Conservation (phyloP, 2,888 invertebrate species). For the Drosophila colorata region DNA sequence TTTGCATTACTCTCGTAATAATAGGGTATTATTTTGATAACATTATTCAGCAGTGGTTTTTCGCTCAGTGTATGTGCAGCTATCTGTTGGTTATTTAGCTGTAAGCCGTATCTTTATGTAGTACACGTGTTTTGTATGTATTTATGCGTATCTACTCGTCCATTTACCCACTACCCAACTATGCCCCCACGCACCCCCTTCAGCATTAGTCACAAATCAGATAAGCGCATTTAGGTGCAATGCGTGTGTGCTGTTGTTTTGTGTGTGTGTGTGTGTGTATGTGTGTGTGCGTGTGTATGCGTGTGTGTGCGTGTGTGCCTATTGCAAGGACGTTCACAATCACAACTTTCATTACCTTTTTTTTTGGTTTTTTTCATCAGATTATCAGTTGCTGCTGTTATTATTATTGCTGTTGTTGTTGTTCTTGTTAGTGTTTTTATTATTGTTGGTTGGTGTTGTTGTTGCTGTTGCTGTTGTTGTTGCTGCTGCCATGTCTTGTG, state of each 20-base stretch:
- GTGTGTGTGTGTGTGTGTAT: not conserved
- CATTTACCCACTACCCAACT: slow-evolving; percentile 14
- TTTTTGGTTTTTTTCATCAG: slow-evolving; percentile 36
- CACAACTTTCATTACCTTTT: slow-evolving; percentile 62
- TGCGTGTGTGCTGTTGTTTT: not conserved
- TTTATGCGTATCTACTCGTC: slow-evolving; percentile 44
- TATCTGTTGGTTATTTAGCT: slow-evolving; percentile 24
- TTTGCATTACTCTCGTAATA: no score
- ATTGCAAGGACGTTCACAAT: slow-evolving; percentile 69
- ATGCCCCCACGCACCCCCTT: not conserved
- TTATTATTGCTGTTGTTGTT: not conserved
- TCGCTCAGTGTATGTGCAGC: slow-evolving; percentile 33
- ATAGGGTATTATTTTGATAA: no score
- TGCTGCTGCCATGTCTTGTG: slow-evolving; percentile 46
- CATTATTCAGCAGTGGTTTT: not conserved
- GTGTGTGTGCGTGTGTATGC: slow-evolving; percentile 6
- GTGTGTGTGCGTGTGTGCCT: slow-evolving; percentile 16
- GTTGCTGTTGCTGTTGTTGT: slow-evolving; percentile 14
- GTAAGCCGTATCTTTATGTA: slow-evolving; percentile 17
- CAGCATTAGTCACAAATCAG: slow-evolving; percentile 42
- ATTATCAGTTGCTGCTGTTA: slow-evolving; percentile 52
- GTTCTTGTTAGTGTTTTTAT: not conserved
- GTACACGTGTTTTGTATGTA: slow-evolving; percentile 25
- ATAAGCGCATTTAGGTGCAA: slow-evolving; percentile 37
- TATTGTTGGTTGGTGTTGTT: not conserved